Conservation (phyloP, 2,113 vertebrate genomes). For the Lipophrys pholis region DNA sequence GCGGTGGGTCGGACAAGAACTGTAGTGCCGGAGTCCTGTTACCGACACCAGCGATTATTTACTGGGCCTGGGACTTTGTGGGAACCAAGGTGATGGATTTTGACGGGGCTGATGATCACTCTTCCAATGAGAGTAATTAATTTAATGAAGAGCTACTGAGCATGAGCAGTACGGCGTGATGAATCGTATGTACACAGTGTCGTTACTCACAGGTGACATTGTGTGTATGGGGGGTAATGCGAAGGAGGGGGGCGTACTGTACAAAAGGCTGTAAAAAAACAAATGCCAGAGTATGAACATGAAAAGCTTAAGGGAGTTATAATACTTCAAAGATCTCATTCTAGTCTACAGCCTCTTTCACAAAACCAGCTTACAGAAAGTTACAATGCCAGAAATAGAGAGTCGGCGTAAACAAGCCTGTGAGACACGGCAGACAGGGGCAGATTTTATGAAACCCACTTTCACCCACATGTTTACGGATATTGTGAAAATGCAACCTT, state of each 20-base stretch:
- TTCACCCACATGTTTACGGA: slow-evolving; percentile 28
- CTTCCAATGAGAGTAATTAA: slow-evolving; percentile 97
- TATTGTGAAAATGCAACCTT: slow-evolving; percentile 35
- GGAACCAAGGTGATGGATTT: slow-evolving; percentile 89
- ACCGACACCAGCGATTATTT: slow-evolving; percentile 85
- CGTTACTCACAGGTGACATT: slow-evolving; percentile 87
- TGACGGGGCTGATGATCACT: slow-evolving; percentile 91
- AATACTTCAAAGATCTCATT: slow-evolving; percentile 9
- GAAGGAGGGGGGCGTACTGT: slow-evolving; percentile 22
- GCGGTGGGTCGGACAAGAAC: slow-evolving; percentile 74
- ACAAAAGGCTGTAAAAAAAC: slow-evolving; percentile 30
- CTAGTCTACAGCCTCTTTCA: background rate
- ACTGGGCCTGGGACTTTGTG: slow-evolving; percentile 82
- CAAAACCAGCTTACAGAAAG: background rate
- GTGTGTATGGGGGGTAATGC: slow-evolving; percentile 56
- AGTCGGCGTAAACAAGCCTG: slow-evolving; percentile 12
- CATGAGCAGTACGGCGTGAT: slow-evolving; percentile 81
- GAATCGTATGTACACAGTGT: slow-evolving; percentile 77
- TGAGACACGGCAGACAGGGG: background rate
- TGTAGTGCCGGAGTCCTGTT: slow-evolving; percentile 80
- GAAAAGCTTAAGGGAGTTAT: slow-evolving; percentile 1
- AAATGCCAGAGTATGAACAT: slow-evolving; percentile 19
- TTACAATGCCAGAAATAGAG: background rate
- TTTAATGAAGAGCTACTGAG: slow-evolving; percentile 89
- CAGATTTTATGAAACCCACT: background rate